These are phyloP conservation scores for Penaeus vannamei DNA, from an alignment of 1,140 invertebrate genomes.

Conservation along the genomic window DNA sequence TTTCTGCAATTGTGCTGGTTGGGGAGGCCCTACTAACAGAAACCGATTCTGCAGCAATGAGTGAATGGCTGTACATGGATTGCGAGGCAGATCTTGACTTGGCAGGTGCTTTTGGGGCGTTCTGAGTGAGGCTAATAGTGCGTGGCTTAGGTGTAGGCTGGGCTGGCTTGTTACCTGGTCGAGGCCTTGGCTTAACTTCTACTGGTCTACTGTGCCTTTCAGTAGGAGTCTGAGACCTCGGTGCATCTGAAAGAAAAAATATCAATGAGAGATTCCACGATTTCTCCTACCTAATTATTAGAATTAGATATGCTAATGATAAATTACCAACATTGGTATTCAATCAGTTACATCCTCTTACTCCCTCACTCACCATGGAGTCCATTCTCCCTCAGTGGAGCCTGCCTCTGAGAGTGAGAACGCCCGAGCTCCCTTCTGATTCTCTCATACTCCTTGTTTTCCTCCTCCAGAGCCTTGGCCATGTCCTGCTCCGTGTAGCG, in stretches of 20 bases:
- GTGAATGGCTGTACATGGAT: too few species aligned
- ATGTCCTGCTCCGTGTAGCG: slow-evolving; percentile 58
- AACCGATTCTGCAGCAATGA: slow-evolving; percentile 2
- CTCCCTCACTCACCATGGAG: slow-evolving; percentile 15
- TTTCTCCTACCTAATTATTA: too few species aligned
- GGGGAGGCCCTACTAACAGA: background rate
- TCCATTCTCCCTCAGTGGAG: slow-evolving; percentile 45
- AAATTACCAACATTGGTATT: too few species aligned
- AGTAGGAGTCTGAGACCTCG: slow-evolving; percentile 54
- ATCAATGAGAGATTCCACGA: too few species aligned
- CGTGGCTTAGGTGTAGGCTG: slow-evolving; percentile 57
- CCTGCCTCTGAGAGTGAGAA: slow-evolving; percentile 43
- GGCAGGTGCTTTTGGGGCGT: background rate
- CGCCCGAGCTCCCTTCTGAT: slow-evolving; percentile 44
- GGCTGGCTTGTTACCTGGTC: slow-evolving; percentile 33
- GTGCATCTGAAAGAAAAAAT: slow-evolving; percentile 45
- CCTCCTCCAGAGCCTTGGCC: slow-evolving; percentile 55
- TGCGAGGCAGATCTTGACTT: slow-evolving; percentile 36
- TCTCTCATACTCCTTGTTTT: slow-evolving; percentile 56
- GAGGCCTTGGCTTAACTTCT: slow-evolving; percentile 53
- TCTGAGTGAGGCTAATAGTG: slow-evolving; percentile 44
- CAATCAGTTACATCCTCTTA: background rate
- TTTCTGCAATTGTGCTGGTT: slow-evolving; percentile 8
- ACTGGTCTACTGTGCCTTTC: slow-evolving; percentile 27
- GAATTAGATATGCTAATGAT: too few species aligned